Percentiles rank a stretch among this genome's conserved stretches.
Conservation (phyloP, 2,113 vertebrate genomes). For the human (Homo sapiens) region GRCh38 chr1:7859001-7859500, state of each 20-base stretch:
- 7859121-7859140: neutral
- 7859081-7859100: neutral
- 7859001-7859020: accelerated
- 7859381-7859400: neutral
- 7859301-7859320: neutral
- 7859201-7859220: neutral
- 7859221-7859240: neutral
- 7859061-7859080: neutral
- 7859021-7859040: neutral
- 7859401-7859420: neutral
- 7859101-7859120: neutral
- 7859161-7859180: too few relatives aligned
- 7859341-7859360: neutral
- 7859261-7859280: neutral
- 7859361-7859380: neutral
- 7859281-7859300: neutral
- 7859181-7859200: neutral
- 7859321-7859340: neutral
- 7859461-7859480: neutral
- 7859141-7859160: neutral
- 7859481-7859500: neutral
- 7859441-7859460: neutral
- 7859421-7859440: neutral
- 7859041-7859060: neutral
- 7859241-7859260: neutral